Base-by-base conservation (phyloP, 1,140 invertebrate genomes). In the Eurosta solidaginis region DNA sequence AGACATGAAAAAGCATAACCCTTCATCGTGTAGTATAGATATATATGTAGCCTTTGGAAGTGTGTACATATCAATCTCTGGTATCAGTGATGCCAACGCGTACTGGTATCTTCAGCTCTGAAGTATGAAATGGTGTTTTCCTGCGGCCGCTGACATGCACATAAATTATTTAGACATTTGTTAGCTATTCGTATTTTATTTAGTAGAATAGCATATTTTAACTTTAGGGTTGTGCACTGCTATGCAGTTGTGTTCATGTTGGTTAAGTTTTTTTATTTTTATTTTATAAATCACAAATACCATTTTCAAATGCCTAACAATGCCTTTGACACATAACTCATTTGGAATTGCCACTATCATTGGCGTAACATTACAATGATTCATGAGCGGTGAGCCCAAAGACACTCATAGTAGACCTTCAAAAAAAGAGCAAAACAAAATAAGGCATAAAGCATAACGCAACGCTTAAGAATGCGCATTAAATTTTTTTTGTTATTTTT, bases 161-260 rank as follows among this genome's bases (percentile, higher is more conserved):
- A 68, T 36, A 68, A 68, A 68, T 68, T 68, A 68, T n/a, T 40
- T 68, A n/a, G 59, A 68, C 59, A 68, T 68, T 68, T 68, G 59
- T 68, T 29, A 40, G 59, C 59, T 68, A 20, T 68, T 63, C 22
- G 59, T 68, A 40, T 33, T 68, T 68, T 42, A 68, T 68, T 68
- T 68, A 40, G 40, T 68, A 20, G n/a, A 40, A 42, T 40, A 42
- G 7, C 1, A 7, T 40, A 40, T 68, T 40, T 42, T 2, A 17
- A 10, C 33, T 40, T 68, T 68, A 40, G 59, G 36, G 33, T 33
- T 2, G 10, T 10, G 59, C 33, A 68, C 33, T 36, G 0, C 12
- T 17, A 9, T 20, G 59, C 27, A 29, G 20, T 68, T 68, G 4
- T 68, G 59, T n/a, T 36, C 1, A 36, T 40, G 27, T 54, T 54